Evolutionary conservation across 2,888 invertebrate species (phyloP), one percentile per base, ranked within the genome.

Genomic region (Linnaemya tessellans): DNA sequence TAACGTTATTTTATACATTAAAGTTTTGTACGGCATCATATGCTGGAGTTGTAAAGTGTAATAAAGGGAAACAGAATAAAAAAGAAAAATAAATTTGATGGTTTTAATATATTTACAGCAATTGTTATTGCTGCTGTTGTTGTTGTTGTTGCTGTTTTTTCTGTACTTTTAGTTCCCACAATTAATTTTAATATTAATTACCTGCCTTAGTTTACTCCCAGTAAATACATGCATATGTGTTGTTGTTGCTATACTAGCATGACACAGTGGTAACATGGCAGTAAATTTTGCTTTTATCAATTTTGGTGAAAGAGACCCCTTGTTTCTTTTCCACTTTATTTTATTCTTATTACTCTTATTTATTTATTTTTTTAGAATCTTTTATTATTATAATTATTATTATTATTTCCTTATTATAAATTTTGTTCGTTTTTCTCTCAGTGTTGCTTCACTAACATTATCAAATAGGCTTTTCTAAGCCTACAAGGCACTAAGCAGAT

Each of bases 131-230:
- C 10, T 58, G 20, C 10, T 58, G 18, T 68, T 62, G 60, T 22
- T 30, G 20, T 56, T 75, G 43, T 25, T 74, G 20, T 46, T 38
- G 18, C n/a, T n/a, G 35, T 38, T 3, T 8, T n/a, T 20, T 41
- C 38, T 64, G 25, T 9, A 10, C n/a, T 18, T 71, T 71, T 51
- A 46, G 41, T 54, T 70, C 11, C 43, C 13, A 81, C 75, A 75
- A 68, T 38, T 62, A 81, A 77, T 77, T 82, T 75, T 43, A 68
- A 74, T 75, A 68, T 68, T 68, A 75, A 81, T 75, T 68, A 74
- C 75, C 54, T 75, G 74, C 41, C 35, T 74, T n/a, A 43, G 22
- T 74, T 68, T 20, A 41, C 22, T 54, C 25, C 30, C 46, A 58
- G 46, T 22, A 67, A 35, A 67, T 11, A 67, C 13, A 22, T 67